Conservation (phyloP, 2,113 vertebrate species). For the Anas platyrhynchos region DNA sequence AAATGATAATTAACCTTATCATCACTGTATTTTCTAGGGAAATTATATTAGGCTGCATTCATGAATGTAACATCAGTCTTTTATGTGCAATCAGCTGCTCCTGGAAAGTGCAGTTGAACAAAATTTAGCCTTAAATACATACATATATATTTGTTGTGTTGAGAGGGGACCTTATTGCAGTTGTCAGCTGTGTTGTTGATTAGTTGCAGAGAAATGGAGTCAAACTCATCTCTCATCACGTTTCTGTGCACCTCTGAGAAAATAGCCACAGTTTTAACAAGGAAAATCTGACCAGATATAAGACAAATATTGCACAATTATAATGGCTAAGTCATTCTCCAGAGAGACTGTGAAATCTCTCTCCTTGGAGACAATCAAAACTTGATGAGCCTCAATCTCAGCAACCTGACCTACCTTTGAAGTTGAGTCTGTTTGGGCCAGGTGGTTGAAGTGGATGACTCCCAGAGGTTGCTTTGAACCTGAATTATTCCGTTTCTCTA, state of each 20-base stretch:
- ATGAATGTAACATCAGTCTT: constrained; percentile 38
- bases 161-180: neutral
- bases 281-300: neutral
- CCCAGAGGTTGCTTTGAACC: neutral
- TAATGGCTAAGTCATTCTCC: neutral
- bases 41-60: constrained; percentile 13
- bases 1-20: constrained; percentile 67
- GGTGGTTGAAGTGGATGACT: neutral
- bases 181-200: neutral
- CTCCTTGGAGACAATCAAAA: neutral
- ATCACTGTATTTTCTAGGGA: constrained; percentile 55
- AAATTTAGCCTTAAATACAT: neutral
- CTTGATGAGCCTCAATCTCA: neutral
- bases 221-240: neutral
- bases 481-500: neutral
- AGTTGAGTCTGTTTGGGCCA: neutral
- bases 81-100: constrained; percentile 15
- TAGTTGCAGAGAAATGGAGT: neutral
- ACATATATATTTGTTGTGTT: neutral
- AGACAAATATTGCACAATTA: neutral
- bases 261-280: neutral
- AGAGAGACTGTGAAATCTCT: neutral
- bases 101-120: neutral
- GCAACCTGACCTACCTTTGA: neutral
- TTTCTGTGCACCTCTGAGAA: too few relatives aligned